A percentile compares a stretch with the other conserved stretches of the same genome.
Conservation (phyloP, 2,113 vertebrate species). For the Coryphaenoides rupestris region DNA sequence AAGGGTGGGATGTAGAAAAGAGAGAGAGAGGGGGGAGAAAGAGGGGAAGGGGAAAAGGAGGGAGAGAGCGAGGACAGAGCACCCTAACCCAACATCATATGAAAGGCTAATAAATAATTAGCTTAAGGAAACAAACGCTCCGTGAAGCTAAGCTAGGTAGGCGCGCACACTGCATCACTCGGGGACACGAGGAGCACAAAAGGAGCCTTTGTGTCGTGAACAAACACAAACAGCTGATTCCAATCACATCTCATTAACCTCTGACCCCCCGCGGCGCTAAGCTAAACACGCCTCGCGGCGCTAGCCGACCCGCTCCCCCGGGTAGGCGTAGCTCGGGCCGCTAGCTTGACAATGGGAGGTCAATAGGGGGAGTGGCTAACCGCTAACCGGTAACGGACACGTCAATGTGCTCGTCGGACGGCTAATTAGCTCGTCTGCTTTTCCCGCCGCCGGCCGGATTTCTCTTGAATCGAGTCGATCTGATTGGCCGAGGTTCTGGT, state of each 20-base stretch:
- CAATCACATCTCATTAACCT: no score
- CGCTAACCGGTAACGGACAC: background rate
- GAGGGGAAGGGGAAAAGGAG: background rate
- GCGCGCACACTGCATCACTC: no score
- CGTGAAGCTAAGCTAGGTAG: no score
- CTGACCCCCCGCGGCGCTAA: no score
- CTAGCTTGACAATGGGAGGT: background rate
- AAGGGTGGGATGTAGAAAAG: background rate
- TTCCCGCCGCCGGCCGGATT: background rate
- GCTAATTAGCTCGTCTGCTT: background rate
- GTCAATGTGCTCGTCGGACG: background rate
- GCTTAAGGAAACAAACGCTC: no score
- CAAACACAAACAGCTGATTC: no score
- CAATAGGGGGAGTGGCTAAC: background rate
- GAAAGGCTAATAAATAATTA: no score
- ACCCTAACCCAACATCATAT: no score
- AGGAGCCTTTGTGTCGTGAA: no score
- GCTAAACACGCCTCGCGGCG: conserved; percentile 25
- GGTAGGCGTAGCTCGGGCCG: background rate
- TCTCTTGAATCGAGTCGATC: background rate
- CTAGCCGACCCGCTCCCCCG: background rate
- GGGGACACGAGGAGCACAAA: no score
- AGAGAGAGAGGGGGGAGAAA: background rate
- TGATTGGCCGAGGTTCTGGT: conserved; percentile 29
- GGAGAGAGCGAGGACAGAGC: no score